Percentiles rank a stretch among this genome's conserved stretches.
Conservation (phyloP, 2,797 vertebrate genomes). For the Danio kyathit region DNA sequence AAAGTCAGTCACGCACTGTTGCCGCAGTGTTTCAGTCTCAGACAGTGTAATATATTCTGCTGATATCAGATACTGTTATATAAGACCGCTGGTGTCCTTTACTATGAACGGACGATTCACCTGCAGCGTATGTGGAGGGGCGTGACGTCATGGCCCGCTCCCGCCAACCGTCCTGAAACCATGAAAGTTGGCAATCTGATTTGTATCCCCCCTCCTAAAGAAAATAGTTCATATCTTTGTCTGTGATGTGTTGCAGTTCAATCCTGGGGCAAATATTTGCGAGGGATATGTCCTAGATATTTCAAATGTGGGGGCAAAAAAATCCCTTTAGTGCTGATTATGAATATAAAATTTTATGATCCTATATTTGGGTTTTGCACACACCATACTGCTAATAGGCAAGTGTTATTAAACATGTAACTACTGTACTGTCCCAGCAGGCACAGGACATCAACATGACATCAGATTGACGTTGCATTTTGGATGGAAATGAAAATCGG, state of each 20-base stretch:
- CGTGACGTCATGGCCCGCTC: slow-evolving; percentile 3
- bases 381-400: neutral
- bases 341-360: neutral
- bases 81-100: slow-evolving; percentile 17
- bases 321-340: neutral
- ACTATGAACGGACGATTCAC: slow-evolving; percentile 14
- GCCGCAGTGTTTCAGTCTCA: neutral
- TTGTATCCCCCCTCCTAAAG: neutral
- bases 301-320: neutral
- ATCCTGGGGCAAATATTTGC: neutral
- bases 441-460: no score
- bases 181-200: neutral
- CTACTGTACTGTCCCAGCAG: no score
- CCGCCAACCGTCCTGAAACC: neutral
- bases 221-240: neutral
- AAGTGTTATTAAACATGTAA: neutral
- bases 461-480: no score
- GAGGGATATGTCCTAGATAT: neutral
- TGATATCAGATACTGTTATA: neutral
- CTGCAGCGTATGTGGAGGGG: neutral
- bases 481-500: no score
- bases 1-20: slow-evolving; percentile 2
- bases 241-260: neutral
- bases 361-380: neutral
- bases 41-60: neutral